Evolutionary conservation across 2,888 invertebrate genomes (phyloP), one percentile per base, ranked within the genome.

Genomic region (Trachelus stipa): DNA sequence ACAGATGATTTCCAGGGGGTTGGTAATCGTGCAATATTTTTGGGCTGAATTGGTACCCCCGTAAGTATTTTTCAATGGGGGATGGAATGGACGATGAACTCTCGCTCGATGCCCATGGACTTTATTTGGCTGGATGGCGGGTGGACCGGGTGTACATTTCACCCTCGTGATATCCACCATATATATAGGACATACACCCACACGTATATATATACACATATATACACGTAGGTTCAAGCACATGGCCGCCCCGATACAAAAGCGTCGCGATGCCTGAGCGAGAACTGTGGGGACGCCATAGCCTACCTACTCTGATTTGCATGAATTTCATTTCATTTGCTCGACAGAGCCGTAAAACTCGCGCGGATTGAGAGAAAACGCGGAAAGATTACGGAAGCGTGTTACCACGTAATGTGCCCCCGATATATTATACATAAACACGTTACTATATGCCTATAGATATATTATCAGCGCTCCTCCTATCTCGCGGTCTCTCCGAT

Each of bases 311-410:
- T 81, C 78, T 82, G 87, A 90, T 90, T 89, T 89, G 86, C 88
- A 90, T 89, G 88, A 87, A 90, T 88, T 89, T 88, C 88, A 89
- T 89, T 90, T 87, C 84, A 87, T 87, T 88, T 87, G 85, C 85
- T 83, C 85, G 83, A 84, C 84, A 83, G 83, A 82, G 83, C 85
- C 82, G 80, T 86, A 86, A 87, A 88, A 82, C 86, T 73, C 77
- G 75, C 69, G 73, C 56, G 78, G 76, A 78, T 78, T 73, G 78
- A 78, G 78, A 78, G 75, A 75, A 76, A 73, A 78, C 71, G 75
- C 69, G 76, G 69, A 78, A 78, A 78, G 78, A 76, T 78, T 78
- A 76, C 73, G 12, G 76, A 33, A 71, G 31, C 31, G 71, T 31
- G 71, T 31, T 56, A 56, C 56, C 23, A 15, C 23, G 56, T 23